Evolutionary conservation across 2,888 invertebrate genomes (phyloP).

Genomic region (Drosophila borealis): DNA sequence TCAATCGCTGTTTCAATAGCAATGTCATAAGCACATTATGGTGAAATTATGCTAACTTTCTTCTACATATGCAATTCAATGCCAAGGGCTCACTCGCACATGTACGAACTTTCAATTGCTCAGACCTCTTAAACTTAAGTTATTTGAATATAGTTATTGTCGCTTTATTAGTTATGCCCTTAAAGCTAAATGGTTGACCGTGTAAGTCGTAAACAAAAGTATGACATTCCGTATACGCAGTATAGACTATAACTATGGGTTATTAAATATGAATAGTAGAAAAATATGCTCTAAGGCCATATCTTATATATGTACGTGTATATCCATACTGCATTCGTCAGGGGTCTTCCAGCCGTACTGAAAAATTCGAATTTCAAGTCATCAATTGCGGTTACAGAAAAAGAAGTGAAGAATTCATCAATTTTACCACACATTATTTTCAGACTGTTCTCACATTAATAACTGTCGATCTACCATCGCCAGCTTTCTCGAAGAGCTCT

Average conservation of each 20-base stretch:
- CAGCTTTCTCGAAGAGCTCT: no score
- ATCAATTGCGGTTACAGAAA: constrained; percentile 68
- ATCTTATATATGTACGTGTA: constrained; percentile 49
- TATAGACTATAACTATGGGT: constrained; percentile 65
- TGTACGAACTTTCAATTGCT: no score
- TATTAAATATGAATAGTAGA: constrained; percentile 75
- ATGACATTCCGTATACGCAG: constrained; percentile 62
- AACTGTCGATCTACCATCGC: constrained; percentile 28
- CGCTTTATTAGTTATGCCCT: constrained; percentile 63
- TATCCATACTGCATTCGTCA: constrained; percentile 19
- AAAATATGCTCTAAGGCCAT: constrained; percentile 74
- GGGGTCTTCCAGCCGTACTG: constrained; percentile 19
- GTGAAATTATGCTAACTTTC: no score
- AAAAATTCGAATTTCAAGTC: constrained; percentile 76
- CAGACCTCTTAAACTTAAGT: no score
- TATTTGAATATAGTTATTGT: constrained; percentile 46
- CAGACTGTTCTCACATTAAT: constrained; percentile 28
- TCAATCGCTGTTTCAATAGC: no score
- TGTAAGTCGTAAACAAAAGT: constrained; percentile 68
- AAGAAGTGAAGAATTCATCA: constrained; percentile 25
- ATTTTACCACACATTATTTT: constrained; percentile 8
- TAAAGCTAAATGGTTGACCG: constrained; percentile 54
- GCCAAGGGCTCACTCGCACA: no score
- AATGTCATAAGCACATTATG: no score
- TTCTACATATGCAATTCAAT: no score